Evolutionary conservation across 2,888 invertebrate species (phyloP).

Genomic region (Pterobdella sp.): DNA sequence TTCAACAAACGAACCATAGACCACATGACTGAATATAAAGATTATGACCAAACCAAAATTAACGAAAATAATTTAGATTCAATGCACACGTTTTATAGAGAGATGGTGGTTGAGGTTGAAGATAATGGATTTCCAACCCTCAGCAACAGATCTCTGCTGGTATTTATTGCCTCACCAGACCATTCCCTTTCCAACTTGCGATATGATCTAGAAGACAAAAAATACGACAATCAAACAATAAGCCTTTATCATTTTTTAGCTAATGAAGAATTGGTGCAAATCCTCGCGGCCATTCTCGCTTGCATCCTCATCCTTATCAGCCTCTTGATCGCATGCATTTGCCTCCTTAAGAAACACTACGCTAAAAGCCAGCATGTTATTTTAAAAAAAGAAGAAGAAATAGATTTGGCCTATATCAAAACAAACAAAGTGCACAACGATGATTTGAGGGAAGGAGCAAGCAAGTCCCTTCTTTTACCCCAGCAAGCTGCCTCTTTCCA

Average conservation of each 20-base stretch:
- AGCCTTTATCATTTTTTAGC: conserved; percentile 28
- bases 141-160: neutral
- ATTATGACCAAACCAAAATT: neutral
- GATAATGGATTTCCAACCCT: conserved; percentile 23
- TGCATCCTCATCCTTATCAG: conserved; percentile 27
- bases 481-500: neutral
- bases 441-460: conserved; percentile 7
- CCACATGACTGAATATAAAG: neutral
- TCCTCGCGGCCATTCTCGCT: conserved; percentile 26
- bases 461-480: conserved; percentile 16
- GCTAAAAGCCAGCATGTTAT: conserved; percentile 6
- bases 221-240: neutral
- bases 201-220: neutral
- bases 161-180: conserved; percentile 4
- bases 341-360: conserved; percentile 22
- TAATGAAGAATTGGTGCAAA: conserved; percentile 31
- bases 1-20: neutral
- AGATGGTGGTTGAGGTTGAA: conserved; percentile 7
- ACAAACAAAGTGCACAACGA: conserved; percentile 6
- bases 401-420: conserved; percentile 3
- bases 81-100: conserved; percentile 11
- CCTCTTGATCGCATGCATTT: conserved; percentile 27
- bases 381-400: neutral
- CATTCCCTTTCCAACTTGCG: neutral
- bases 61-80: neutral